These are phyloP conservation scores for Liasis olivaceus DNA, from an alignment of 2,797 vertebrate genomes.

Conservation along the genomic window DNA sequence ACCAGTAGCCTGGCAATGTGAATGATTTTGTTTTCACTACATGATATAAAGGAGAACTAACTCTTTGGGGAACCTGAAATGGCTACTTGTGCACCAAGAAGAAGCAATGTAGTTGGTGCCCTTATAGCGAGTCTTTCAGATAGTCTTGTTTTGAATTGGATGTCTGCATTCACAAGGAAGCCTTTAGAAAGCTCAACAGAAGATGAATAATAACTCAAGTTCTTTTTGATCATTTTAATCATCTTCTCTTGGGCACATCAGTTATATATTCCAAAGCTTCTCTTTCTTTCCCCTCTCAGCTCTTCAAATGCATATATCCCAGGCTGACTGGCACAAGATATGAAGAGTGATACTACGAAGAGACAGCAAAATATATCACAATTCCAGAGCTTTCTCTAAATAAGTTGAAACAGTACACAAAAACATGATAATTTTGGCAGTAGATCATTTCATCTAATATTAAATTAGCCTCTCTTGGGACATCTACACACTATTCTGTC, in stretches of 20 bases:
- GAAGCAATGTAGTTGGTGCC: constrained; percentile 30
- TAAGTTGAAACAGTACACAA: constrained; percentile 68
- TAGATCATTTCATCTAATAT: constrained; percentile 68
- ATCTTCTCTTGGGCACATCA: constrained; percentile 56
- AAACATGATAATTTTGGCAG: constrained; percentile 66
- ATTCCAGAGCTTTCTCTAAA: constrained; percentile 58
- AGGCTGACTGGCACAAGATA: constrained; percentile 45
- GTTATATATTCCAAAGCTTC: constrained; percentile 43
- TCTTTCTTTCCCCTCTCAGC: not conserved
- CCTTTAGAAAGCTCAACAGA: constrained; percentile 16
- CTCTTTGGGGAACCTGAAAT: constrained; percentile 20
- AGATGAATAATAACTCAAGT: constrained; percentile 52
- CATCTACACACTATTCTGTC: constrained; percentile 52
- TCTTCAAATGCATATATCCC: constrained; percentile 60
- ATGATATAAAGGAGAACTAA: not conserved
- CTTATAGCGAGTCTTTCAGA: not conserved
- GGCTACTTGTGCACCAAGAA: constrained; percentile 8
- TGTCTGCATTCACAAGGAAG: not conserved
- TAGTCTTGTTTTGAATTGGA: constrained; percentile 38
- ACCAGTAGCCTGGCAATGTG: not conserved
- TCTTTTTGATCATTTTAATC: constrained; percentile 59
- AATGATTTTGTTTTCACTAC: constrained; percentile 3
- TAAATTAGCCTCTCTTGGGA: constrained; percentile 66
- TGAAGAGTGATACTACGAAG: constrained; percentile 65
- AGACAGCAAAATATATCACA: constrained; percentile 61